phyloP scores from a whole-genome alignment of 2,113 vertebrate genomes.

The Toxotes jaculatrix region DNA sequence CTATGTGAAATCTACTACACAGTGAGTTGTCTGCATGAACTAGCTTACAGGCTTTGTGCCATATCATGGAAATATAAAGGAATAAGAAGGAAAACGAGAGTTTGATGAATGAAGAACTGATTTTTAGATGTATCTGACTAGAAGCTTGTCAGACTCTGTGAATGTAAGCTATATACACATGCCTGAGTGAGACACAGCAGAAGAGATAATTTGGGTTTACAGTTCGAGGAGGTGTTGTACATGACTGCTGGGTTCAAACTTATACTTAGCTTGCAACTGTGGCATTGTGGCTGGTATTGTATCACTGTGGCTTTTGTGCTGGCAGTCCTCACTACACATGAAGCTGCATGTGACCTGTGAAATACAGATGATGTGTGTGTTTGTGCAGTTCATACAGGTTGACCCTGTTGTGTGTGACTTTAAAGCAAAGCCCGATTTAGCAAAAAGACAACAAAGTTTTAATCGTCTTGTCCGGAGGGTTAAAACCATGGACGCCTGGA shows the following conservation, averaged over 20 bases:
- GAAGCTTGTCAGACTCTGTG: not conserved
- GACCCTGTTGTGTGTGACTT: slow-evolving; percentile 15
- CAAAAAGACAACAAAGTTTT: slow-evolving; percentile 42
- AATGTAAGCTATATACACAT: not conserved
- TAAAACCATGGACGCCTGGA: slow-evolving; percentile 30
- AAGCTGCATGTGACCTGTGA: slow-evolving; percentile 40
- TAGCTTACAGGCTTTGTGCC: not conserved
- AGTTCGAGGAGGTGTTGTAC: slow-evolving; percentile 33
- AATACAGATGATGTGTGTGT: slow-evolving; percentile 27
- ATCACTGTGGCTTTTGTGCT: slow-evolving; percentile 56
- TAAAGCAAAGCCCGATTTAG: slow-evolving; percentile 38
- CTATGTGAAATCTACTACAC: not conserved
- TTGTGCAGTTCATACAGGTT: slow-evolving; percentile 15
- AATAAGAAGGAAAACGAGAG: not conserved
- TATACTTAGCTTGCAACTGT: slow-evolving; percentile 52
- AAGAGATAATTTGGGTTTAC: slow-evolving; percentile 23
- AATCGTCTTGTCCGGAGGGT: slow-evolving; percentile 36
- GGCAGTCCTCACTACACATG: slow-evolving; percentile 34
- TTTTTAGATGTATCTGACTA: not conserved
- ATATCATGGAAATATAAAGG: too few relatives aligned
- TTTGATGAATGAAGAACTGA: not conserved
- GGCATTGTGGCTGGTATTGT: slow-evolving; percentile 53
- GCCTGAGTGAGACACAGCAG: not conserved
- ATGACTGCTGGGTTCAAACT: slow-evolving; percentile 44
- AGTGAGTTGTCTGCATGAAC: not conserved